Conservation (phyloP, 2,113 vertebrate genomes). For the Notiomystis cincta region DNA sequence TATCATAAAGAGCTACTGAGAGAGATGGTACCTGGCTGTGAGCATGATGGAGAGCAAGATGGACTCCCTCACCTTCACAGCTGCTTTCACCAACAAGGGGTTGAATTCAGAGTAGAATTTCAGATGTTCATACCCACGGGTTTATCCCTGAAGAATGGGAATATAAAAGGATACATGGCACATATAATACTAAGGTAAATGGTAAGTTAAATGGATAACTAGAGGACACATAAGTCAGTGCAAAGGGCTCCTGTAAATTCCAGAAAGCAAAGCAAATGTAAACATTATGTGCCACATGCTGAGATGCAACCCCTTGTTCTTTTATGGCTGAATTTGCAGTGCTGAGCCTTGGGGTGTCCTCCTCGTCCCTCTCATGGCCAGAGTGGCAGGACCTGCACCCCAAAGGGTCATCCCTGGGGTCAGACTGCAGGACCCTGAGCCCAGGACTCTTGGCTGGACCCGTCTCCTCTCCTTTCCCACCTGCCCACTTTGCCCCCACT, state of each 20-base stretch:
- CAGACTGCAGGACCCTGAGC: neutral
- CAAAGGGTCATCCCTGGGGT: neutral
- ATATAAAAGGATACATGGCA: neutral
- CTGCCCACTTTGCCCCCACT: neutral
- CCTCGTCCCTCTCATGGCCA: neutral
- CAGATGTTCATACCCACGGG: neutral
- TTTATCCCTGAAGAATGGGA: neutral
- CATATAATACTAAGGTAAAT: neutral
- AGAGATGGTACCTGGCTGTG: neutral
- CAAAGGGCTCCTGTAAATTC: neutral
- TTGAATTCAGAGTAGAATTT: neutral
- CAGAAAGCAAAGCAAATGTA: neutral
- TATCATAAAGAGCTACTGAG: neutral
- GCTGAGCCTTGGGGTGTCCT: neutral
- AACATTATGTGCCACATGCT: neutral
- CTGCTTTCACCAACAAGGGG: neutral
- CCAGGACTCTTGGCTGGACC: no score
- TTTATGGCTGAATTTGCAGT: neutral
- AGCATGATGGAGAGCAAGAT: neutral
- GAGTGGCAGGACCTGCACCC: neutral
- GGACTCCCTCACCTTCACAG: neutral
- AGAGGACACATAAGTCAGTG: neutral
- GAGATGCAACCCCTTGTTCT: neutral
- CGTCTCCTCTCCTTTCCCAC: neutral
- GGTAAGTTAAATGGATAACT: neutral